Conservation (phyloP, 1,140 invertebrate species). For the Drosophila quadrilineata region DNA sequence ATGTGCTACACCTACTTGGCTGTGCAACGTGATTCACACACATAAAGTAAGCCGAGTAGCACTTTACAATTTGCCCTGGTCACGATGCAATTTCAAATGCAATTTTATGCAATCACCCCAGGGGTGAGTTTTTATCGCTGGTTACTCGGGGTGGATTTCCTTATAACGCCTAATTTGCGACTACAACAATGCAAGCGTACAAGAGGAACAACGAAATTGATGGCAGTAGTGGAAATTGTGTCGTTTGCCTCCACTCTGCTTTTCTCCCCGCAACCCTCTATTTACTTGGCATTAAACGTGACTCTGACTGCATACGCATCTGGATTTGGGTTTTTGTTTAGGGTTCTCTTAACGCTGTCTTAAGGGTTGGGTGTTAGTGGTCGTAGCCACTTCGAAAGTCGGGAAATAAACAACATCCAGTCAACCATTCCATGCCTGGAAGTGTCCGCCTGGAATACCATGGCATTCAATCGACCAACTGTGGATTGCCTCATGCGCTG, state of each 20-base stretch:
- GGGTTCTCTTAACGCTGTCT: too few species aligned
- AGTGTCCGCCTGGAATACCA: slow-evolving; percentile 39
- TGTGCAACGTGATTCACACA: slow-evolving; percentile 63
- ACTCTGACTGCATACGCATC: slow-evolving; percentile 49
- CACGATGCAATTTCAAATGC: slow-evolving; percentile 73
- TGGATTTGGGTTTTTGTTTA: slow-evolving; percentile 12
- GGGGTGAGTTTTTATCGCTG: slow-evolving; percentile 36
- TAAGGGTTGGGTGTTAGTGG: slow-evolving; percentile 29
- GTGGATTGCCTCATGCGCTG: slow-evolving; percentile 54
- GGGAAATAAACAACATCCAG: slow-evolving; percentile 73
- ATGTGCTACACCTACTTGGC: slow-evolving; percentile 20
- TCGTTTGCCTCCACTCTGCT: slow-evolving; percentile 29
- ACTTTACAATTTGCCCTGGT: slow-evolving; percentile 63
- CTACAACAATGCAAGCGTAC: slow-evolving; percentile 17
- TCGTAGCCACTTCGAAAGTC: slow-evolving; percentile 46
- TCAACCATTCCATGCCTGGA: slow-evolving; percentile 21
- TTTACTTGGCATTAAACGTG: slow-evolving; percentile 63
- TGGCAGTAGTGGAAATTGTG: slow-evolving; percentile 42
- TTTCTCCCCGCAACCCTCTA: too few species aligned
- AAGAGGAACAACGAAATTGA: too few species aligned
- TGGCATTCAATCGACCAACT: slow-evolving; percentile 60
- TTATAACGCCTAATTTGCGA: slow-evolving; percentile 19
- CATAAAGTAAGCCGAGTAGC: slow-evolving; percentile 29
- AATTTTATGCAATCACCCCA: slow-evolving; percentile 61
- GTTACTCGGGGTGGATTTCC: slow-evolving; percentile 3